phyloP scores from a whole-genome alignment of 1,140 invertebrate species.

The Brachionus plicatilis region DNA sequence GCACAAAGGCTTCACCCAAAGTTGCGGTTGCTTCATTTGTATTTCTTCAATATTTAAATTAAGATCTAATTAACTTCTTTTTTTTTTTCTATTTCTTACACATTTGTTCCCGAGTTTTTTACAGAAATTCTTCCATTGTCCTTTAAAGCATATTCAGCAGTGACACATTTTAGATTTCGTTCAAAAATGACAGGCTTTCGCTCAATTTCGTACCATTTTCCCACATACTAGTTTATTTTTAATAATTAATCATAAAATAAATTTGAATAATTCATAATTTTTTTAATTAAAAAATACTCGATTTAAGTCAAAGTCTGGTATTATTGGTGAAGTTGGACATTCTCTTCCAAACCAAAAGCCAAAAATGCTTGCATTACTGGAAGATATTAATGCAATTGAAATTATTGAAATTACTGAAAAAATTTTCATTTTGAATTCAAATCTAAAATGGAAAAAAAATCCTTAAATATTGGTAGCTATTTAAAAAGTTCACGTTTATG shows the following conservation, averaged over 20 bases:
- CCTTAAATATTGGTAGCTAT: neutral
- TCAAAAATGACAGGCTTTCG: neutral
- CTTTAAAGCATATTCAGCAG: slow-evolving; percentile 12
- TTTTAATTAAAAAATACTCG: neutral
- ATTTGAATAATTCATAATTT: too few relatives aligned
- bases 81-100: neutral
- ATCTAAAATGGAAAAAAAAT: neutral
- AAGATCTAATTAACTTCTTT: too few relatives aligned
- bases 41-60: neutral
- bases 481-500: neutral
- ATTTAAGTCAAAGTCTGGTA: neutral
- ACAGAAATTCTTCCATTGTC: neutral
- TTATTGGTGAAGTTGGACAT: neutral
- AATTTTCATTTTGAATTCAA: neutral
- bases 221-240: neutral
- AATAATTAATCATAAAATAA: too few relatives aligned
- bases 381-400: neutral
- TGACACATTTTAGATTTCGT: neutral
- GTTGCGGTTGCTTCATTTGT: neutral
- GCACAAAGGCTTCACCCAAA: neutral
- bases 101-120: neutral
- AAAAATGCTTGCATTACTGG: neutral
- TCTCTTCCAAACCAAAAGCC: neutral
- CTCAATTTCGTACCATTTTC: slow-evolving; percentile 36
- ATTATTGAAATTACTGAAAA: neutral